phyloP scores from a whole-genome alignment of 1,140 invertebrate species.

The Panulirus ornatus region DNA sequence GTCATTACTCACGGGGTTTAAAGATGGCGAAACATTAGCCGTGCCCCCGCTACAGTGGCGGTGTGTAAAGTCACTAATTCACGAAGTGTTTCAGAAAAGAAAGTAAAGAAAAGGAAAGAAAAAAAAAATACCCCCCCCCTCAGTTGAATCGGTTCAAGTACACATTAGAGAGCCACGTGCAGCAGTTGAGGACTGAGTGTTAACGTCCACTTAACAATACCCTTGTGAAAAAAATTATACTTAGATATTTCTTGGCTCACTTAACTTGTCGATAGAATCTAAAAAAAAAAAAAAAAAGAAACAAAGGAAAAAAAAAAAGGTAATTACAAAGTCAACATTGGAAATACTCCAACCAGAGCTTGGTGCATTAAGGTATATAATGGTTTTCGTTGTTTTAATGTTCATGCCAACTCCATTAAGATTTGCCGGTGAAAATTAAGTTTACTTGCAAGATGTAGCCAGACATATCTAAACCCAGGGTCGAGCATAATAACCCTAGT shows the following conservation, averaged over 20 bases:
- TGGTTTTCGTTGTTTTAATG: constrained; percentile 67
- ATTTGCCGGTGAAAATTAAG: constrained; percentile 69
- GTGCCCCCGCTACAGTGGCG: too few species aligned
- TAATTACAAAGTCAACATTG: constrained; percentile 50
- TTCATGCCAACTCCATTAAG: constrained; percentile 70
- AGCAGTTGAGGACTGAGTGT: too few species aligned
- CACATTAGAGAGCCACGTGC: too few species aligned
- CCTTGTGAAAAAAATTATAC: background rate
- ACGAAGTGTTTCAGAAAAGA: background rate
- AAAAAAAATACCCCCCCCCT: too few species aligned
- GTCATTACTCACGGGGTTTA: too few species aligned
- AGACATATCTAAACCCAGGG: constrained; percentile 57
- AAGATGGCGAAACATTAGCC: too few species aligned
- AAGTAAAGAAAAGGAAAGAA: background rate
- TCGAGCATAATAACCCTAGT: background rate
- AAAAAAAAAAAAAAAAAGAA: background rate
- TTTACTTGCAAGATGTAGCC: constrained; percentile 70
- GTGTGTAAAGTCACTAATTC: background rate
- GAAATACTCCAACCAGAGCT: constrained; percentile 38
- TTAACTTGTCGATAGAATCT: constrained; percentile 28
- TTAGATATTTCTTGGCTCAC: constrained; percentile 9
- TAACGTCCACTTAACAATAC: background rate
- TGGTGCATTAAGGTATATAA: constrained; percentile 66
- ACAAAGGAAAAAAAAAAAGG: background rate
- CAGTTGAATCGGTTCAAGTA: too few species aligned